A percentile compares a stretch with the other conserved stretches of the same genome.
These are phyloP conservation scores for Philonicus albiceps DNA, from an alignment of 2,888 invertebrate genomes.

Conservation along the genomic window DNA sequence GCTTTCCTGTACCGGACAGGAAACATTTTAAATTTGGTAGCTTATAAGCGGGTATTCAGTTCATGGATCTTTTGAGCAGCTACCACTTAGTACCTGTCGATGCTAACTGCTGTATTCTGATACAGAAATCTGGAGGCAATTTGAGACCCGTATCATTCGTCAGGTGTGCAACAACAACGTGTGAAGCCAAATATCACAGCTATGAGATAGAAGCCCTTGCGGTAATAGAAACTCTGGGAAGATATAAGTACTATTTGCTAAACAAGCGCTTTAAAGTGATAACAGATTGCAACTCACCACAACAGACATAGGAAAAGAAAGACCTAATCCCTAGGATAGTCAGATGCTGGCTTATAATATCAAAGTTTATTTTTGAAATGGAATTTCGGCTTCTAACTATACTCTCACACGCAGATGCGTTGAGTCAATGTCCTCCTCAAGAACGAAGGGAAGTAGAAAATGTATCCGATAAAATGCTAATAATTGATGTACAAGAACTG, in stretches of 20 bases:
- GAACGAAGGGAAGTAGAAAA: no score
- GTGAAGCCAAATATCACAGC: not conserved
- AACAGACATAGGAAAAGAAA: not conserved
- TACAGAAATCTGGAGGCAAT: not conserved
- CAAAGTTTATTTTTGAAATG: no score
- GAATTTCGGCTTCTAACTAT: no score
- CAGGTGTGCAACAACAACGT: not conserved
- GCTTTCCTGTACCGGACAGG: not conserved
- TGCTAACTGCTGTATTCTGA: not conserved
- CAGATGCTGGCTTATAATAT: no score
- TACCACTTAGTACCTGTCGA: not conserved
- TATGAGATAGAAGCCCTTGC: not conserved
- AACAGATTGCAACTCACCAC: not conserved
- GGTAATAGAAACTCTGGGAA: not conserved
- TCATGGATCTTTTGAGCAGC: not conserved
- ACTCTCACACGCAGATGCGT: no score
- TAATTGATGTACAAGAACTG: no score
- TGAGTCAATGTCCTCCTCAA: no score
- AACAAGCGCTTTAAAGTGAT: not conserved
- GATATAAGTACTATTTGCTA: not conserved
- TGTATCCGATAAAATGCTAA: no score
- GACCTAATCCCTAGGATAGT: no score
- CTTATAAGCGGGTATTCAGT: not conserved
- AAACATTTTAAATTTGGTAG: not conserved
- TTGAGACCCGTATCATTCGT: not conserved